Evolutionary conservation across 2,113 vertebrate species (phyloP).

Genomic region (Datnioides undecimradiatus): DNA sequence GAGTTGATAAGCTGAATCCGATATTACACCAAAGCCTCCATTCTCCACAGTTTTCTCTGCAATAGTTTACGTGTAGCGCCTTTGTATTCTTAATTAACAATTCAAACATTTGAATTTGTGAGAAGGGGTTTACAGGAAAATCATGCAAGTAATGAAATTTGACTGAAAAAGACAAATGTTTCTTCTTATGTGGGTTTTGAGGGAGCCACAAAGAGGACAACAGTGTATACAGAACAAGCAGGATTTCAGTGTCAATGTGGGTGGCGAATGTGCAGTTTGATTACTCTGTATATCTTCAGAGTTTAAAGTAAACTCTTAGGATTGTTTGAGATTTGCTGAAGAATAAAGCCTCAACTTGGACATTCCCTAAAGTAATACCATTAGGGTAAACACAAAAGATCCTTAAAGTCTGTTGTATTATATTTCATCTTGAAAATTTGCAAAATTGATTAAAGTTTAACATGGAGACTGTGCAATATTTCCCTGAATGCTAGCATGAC

Average conservation of each 20-base stretch:
- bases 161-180: conserved; percentile 29
- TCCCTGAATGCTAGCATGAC: conserved; percentile 4
- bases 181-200: conserved; percentile 51
- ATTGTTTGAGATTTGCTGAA: conserved; percentile 56
- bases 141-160: conserved; percentile 21
- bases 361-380: conserved; percentile 37
- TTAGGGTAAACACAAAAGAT: conserved; percentile 39
- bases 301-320: conserved; percentile 56
- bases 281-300: conserved; percentile 51
- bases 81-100: conserved; percentile 15
- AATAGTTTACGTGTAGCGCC: conserved; percentile 3
- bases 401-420: background rate
- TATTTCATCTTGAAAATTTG: conserved; percentile 18
- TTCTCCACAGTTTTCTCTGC: background rate
- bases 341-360: conserved; percentile 41
- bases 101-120: background rate
- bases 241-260: conserved; percentile 61
- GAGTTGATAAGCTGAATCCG: conserved; percentile 35
- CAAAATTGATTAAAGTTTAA: conserved; percentile 24
- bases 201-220: conserved; percentile 42
- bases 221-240: conserved; percentile 36
- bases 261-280: conserved; percentile 68
- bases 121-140: conserved; percentile 13
- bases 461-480: conserved; percentile 20
- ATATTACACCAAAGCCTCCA: conserved; percentile 17